Base-by-base conservation (phyloP, 2,888 invertebrate genomes). In the Blera fallax region DNA sequence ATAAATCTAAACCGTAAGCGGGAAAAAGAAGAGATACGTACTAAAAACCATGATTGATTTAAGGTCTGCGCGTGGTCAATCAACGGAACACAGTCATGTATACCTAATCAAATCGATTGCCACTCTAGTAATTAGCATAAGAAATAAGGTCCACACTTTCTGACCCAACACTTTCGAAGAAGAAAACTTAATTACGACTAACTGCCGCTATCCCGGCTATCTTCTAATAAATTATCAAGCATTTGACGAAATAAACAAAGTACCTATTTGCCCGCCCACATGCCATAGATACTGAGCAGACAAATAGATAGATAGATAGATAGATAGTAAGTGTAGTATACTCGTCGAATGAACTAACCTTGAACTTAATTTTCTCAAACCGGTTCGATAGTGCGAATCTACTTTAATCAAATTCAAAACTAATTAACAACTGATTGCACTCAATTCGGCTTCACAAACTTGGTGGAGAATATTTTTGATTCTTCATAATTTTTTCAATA, bases 351-450 rank as follows among this genome's bases (percentile, higher is more conserved):
- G 27, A 62, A 76, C 76, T 34, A 76, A 82, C 77, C 77, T 82
- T 82, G 82, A 82, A 77, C 77, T 77, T 64, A n/a, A n/a, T 70
- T 70, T 70, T 32, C 29, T 32, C 7, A 73, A 50, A 69, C 54
- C 54, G 54, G 56, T 80, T 54, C 45, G 60, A 54, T 67, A 60
- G 60, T 69, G 69, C 80, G 60, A 74, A 67, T 64, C 56, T 72
- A 43, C 52, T 77, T 77, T 50, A 43, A 29, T 11, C 24, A 34
- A 34, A 60, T 37, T 24, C 18, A 5, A 24, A 40, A 40, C 50
- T 72, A 58, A 72, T 48, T n/a, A 72, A 14, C 16, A 16, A 24
- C 29, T 34, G 37, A 58, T 34, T 45, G 48, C 3, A 64, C 43
- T 14, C 3, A 21, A 37, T 24, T n/a, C 18, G n/a, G 21, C 21